Percentiles rank a stretch among this genome's conserved stretches.
Evolutionary conservation across 2,888 invertebrate species (phyloP).

Genomic region (Druceiella hillmani): DNA sequence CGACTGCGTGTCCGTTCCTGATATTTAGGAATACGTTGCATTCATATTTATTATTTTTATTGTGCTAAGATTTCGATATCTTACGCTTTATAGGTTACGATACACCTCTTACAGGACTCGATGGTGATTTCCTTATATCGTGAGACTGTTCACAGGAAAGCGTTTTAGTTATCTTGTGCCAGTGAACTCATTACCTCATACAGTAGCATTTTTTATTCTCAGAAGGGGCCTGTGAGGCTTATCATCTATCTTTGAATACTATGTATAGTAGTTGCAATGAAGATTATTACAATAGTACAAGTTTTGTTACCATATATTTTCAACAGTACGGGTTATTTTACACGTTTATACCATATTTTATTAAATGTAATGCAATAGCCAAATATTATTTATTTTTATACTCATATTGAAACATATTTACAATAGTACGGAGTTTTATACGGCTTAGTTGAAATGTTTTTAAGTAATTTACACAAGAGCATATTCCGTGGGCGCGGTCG

Average conservation of each 20-base stretch:
- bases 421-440: no score
- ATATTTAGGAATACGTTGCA: slow-evolving; percentile 53
- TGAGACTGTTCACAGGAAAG: slow-evolving; percentile 36
- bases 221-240: no score
- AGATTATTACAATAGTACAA: no score
- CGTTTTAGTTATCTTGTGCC: slow-evolving; percentile 39
- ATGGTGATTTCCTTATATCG: slow-evolving; percentile 20
- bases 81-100: slow-evolving; percentile 35
- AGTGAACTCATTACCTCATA: slow-evolving; percentile 2
- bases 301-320: neutral
- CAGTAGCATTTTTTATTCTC: neutral
- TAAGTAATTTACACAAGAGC: no score
- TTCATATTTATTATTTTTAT: slow-evolving; percentile 50
- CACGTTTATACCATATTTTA: no score
- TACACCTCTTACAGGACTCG: slow-evolving; percentile 32
- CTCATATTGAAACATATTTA: no score
- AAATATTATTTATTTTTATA: no score
- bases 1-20: slow-evolving; percentile 52
- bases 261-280: no score
- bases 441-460: no score
- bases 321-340: slow-evolving; percentile 4
- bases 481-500: no score
- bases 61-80: slow-evolving; percentile 21
- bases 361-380: no score
- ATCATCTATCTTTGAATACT: no score